A percentile compares a stretch with the other conserved stretches of the same genome.
phyloP scores from a whole-genome alignment of 1,140 invertebrate species.

The Eumaeus atala region DNA sequence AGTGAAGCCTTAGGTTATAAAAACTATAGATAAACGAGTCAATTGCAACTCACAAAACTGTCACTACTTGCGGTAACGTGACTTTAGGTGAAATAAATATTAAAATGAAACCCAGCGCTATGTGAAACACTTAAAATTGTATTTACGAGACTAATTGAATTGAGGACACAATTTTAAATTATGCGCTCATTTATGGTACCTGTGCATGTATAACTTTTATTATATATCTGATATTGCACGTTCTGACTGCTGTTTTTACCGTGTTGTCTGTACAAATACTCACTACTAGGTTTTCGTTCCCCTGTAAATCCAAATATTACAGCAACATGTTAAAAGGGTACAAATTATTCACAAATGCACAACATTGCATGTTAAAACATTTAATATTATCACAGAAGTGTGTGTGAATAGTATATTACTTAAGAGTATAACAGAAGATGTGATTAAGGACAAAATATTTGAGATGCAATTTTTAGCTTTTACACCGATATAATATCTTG shows the following conservation, averaged over 20 bases:
- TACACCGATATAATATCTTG: too few species aligned
- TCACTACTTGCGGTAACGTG: too few species aligned
- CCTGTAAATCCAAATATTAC: slow-evolving; percentile 76
- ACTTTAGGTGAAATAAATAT: too few species aligned
- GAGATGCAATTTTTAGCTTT: too few species aligned
- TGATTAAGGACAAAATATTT: background rate
- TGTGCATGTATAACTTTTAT: too few species aligned
- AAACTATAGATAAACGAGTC: too few species aligned
- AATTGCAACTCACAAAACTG: too few species aligned
- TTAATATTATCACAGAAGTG: slow-evolving; percentile 11
- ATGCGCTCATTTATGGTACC: too few species aligned
- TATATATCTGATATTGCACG: slow-evolving; percentile 19
- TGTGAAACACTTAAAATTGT: too few species aligned
- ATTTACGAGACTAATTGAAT: too few species aligned
- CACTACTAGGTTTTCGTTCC: slow-evolving; percentile 83
- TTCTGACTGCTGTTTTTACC: slow-evolving; percentile 38
- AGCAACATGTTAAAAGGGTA: slow-evolving; percentile 21
- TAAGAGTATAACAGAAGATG: background rate
- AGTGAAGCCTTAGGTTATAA: background rate
- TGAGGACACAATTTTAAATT: too few species aligned
- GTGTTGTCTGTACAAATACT: slow-evolving; percentile 68
- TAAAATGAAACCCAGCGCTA: too few species aligned
- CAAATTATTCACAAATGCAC: slow-evolving; percentile 13
- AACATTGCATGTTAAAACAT: slow-evolving; percentile 16
- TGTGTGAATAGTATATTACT: slow-evolving; percentile 1